phyloP scores from a whole-genome alignment of 2,113 vertebrate genomes.

The Lates calcarifer region DNA sequence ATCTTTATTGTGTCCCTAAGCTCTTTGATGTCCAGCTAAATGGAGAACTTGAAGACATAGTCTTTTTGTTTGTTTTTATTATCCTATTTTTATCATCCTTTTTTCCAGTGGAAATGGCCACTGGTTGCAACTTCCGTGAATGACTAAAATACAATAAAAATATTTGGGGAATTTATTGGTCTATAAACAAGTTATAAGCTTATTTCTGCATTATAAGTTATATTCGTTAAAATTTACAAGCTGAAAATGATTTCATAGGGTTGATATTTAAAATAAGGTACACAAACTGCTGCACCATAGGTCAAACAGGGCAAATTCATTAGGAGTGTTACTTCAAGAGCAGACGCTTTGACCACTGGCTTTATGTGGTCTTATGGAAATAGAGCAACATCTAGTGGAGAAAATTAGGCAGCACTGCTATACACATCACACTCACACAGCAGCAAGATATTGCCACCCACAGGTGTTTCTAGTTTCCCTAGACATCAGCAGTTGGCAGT shows the following conservation, averaged over 20 bases:
- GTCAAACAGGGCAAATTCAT: background rate
- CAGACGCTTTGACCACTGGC: background rate
- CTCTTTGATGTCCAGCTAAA: slow-evolving; percentile 1
- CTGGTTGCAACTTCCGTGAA: background rate
- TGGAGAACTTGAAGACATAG: background rate
- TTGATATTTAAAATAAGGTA: background rate
- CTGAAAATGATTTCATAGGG: background rate
- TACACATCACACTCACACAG: rapidly evolving
- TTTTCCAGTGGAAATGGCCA: background rate
- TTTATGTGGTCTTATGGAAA: background rate
- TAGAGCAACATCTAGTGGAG: slow-evolving; percentile 59
- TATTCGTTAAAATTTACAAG: background rate
- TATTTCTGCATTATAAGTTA: background rate
- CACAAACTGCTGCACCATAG: background rate
- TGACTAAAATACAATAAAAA: background rate
- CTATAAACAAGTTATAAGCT: background rate
- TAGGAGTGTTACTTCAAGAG: background rate
- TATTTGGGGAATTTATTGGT: background rate
- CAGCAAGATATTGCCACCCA: background rate
- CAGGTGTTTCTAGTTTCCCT: background rate
- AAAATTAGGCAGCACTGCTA: slow-evolving; percentile 1
- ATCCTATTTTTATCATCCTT: background rate
- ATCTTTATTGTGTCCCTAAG: background rate
- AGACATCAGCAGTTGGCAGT: too few relatives aligned
- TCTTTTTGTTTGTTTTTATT: background rate